phyloP scores from a whole-genome alignment of 2,113 vertebrate species.

The Crotalus horridus region DNA sequence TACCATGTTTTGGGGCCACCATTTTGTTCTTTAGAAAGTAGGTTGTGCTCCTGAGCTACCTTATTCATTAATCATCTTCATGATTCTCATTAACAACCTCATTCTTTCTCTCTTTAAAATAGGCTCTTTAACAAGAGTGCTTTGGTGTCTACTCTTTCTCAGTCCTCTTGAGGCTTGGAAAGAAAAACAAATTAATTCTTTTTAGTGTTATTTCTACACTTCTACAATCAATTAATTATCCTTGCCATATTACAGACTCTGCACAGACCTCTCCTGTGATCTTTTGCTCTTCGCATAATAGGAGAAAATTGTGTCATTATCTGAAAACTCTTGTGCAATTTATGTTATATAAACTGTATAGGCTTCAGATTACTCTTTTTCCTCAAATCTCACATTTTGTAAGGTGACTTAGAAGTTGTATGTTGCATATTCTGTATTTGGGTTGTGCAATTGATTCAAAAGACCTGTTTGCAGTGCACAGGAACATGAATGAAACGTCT shows the following conservation, averaged over 20 bases:
- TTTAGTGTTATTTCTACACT: not conserved
- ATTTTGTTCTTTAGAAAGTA: not conserved
- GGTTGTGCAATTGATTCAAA: not conserved
- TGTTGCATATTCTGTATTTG: not conserved
- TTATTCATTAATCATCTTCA: not conserved
- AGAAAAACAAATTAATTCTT: not conserved
- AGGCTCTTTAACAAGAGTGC: not conserved
- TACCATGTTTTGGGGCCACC: not conserved
- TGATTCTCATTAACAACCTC: not conserved
- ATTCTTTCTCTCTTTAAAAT: not conserved
- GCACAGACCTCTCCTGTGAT: not conserved
- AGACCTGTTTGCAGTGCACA: not conserved
- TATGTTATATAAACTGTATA: not conserved
- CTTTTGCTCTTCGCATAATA: not conserved
- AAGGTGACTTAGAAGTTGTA: not conserved
- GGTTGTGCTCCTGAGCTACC: not conserved
- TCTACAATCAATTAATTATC: not conserved
- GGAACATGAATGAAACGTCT: not conserved
- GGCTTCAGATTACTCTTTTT: not conserved
- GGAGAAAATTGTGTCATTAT: not conserved
- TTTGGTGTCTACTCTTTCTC: not conserved
- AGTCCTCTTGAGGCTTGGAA: conserved; percentile 12
- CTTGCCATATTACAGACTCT: not conserved
- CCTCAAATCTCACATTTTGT: conserved; percentile 21
- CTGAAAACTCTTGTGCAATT: not conserved